Base-by-base conservation (phyloP, 2,797 vertebrate species). In the Sternarchorhynchus goeldii region DNA sequence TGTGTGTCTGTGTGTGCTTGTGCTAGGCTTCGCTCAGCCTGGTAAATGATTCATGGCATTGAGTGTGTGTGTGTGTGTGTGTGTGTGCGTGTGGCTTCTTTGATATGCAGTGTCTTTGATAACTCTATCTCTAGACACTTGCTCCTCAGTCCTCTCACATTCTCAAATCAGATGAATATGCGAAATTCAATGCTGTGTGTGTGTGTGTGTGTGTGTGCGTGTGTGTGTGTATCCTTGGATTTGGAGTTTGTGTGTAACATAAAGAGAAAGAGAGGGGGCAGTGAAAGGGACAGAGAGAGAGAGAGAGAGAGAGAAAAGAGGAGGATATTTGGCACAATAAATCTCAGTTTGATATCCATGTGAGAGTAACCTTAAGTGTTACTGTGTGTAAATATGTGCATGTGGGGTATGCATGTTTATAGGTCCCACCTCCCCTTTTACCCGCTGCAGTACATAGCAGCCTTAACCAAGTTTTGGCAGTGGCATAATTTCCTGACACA, bases 1-100 rank as follows among this genome's bases (percentile, higher is more conserved):
- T 81, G 81, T 18, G 79, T 75, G 41, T 59, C 82, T 75, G 62
- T 82, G 81, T 85, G 79, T 81, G 73, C 80, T 80, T 18, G 79
- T 81, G 81, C 80, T 79, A 64, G 74, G 79, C 58, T 5, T 56
- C 74, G 77, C 70, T 32, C 73, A 75, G 75, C 58, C 81, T 60
- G 79, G 75, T 87, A 88, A 88, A 88, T 88, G 87, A 90, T 89
- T 88, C 55, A 84, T 88, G 75, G 7, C 80, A 83, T 81, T 83
- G 85, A 2, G 53, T 85, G 79, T 82, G 85, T 78, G 75, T 65
- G 84, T 84, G 79, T 62, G 82, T 81, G 68, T 87, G 82, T 79
- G 39, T 86, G 79, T 85, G 63, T 74, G 20, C 62, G 75, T 85
- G 90, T 75, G 82, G 83, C 83, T 88, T 83, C 80, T 76, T 80